Conservation (phyloP, 2,888 invertebrate species). For the Aphidius colemani region DNA sequence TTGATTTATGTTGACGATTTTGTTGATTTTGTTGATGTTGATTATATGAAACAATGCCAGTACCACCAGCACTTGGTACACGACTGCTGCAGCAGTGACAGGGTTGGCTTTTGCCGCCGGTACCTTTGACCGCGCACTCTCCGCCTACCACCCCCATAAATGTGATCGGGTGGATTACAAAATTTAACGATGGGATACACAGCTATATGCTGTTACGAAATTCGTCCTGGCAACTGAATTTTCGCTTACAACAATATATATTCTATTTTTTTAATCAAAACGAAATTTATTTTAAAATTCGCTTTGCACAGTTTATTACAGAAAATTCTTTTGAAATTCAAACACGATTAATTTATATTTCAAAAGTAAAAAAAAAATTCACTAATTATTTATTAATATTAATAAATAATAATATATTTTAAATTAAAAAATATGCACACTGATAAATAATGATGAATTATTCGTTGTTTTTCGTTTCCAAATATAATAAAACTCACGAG, state of each 20-base stretch:
- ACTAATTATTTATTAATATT: too few relatives aligned
- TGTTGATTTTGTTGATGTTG: constrained; percentile 39
- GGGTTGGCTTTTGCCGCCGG: constrained; percentile 52
- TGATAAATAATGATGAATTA: too few relatives aligned
- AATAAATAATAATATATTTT: too few relatives aligned
- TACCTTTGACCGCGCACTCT: constrained; percentile 56
- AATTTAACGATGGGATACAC: not conserved
- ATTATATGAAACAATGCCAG: constrained; percentile 38
- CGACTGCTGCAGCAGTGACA: constrained; percentile 53
- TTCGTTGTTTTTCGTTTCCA: too few relatives aligned
- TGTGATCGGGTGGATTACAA: constrained; percentile 38
- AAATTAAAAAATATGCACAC: too few relatives aligned
- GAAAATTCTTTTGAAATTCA: too few relatives aligned
- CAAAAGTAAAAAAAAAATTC: too few relatives aligned
- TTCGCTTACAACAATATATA: too few relatives aligned
- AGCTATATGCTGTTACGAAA: not conserved
- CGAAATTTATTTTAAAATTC: too few relatives aligned
- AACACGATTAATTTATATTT: too few relatives aligned
- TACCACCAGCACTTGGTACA: constrained; percentile 42
- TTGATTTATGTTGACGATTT: constrained; percentile 38
- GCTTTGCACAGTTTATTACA: not conserved
- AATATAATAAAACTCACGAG: too few relatives aligned
- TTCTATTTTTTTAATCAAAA: not conserved
- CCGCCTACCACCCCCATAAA: constrained; percentile 58
- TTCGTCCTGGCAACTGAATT: too few relatives aligned